Base-by-base conservation (phyloP, 2,888 invertebrate species). In the Ctenicera cuprea region DNA sequence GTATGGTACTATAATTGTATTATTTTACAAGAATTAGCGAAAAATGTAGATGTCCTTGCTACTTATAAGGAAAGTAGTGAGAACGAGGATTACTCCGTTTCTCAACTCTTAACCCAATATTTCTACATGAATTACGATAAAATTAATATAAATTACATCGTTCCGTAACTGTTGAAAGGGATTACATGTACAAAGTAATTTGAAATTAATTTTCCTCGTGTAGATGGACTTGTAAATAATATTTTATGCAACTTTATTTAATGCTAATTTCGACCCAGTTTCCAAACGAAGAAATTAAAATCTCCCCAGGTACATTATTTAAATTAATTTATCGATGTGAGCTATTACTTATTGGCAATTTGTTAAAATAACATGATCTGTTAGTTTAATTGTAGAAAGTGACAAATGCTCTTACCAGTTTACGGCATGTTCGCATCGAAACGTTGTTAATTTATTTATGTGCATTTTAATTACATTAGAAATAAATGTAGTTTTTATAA, bases 181-280 rank as follows among this genome's bases (percentile, higher is more conserved):
- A 33, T 57, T 57, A 37, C 57, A 37, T 57, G 33, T 9, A 11
- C n/a, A 8, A 37, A 14, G 16, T 33, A 57, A 57, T 57, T 33
- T 11, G 0, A 57, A 57, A 57, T 57, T 57, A 57, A 57, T 57
- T 33, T 57, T 16, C 8, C 33, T 57, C 33, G 0, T 50, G 50
- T 37, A 30, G 33, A 57, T 33, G 12, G 33, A 9, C 57, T 41
- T 22, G 50, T 50, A 50, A 50, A 50, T 14, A 41, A 22, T 22
- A 50, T 22, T 18, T 22, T 22, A 30, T 37, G 57, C 57, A 33
- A 66, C 54, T 67, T 54, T 67, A 67, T 67, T 67, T 22, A 43
- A 68, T 68, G 67, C 30, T 68, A 68, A 59, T 57, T 57, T 14
- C 45, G 20, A 59, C 68, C 68, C 14, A 68, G 45, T 57, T 68